These are phyloP conservation scores for Psammodynastes pulverulentus DNA, from an alignment of 2,113 vertebrate species.

Conservation along the genomic window DNA sequence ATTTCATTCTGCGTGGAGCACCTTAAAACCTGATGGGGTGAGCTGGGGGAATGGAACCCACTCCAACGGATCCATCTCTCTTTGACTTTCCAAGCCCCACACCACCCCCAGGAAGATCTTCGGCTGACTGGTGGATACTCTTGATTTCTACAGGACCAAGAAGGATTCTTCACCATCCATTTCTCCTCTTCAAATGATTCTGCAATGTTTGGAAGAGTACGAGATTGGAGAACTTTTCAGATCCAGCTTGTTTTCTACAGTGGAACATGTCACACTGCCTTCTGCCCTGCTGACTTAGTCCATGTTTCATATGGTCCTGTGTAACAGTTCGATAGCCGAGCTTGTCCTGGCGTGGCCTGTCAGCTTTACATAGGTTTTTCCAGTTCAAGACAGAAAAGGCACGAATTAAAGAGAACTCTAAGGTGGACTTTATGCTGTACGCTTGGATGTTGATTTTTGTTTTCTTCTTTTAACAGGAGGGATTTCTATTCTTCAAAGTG, in stretches of 20 bases:
- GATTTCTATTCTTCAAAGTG: background rate
- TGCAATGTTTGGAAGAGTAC: constrained; percentile 9
- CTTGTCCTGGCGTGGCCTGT: background rate
- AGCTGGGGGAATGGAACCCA: background rate
- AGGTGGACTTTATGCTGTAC: background rate
- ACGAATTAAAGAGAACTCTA: background rate
- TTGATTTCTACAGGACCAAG: constrained; percentile 22
- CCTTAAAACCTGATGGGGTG: background rate
- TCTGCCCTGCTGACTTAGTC: constrained; percentile 18
- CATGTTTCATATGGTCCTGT: constrained; percentile 14
- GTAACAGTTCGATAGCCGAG: background rate
- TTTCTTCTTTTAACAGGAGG: constrained; percentile 3
- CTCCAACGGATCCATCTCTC: background rate
- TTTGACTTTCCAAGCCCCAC: constrained; percentile 25
- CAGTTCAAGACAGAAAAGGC: background rate
- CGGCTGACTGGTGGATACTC: background rate
- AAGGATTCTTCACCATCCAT: constrained; percentile 22
- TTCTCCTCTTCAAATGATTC: constrained; percentile 19
- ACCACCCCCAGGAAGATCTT: constrained; percentile 10
- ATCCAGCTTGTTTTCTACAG: background rate
- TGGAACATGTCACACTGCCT: constrained; percentile 20
- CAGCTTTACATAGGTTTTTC: background rate
- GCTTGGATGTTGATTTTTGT: background rate
- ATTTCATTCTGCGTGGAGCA: constrained; percentile 33
- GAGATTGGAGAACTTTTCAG: constrained; percentile 14